Evolutionary conservation across 2,797 vertebrate genomes (phyloP).

Genomic region (Arctocebus calabarensis): DNA sequence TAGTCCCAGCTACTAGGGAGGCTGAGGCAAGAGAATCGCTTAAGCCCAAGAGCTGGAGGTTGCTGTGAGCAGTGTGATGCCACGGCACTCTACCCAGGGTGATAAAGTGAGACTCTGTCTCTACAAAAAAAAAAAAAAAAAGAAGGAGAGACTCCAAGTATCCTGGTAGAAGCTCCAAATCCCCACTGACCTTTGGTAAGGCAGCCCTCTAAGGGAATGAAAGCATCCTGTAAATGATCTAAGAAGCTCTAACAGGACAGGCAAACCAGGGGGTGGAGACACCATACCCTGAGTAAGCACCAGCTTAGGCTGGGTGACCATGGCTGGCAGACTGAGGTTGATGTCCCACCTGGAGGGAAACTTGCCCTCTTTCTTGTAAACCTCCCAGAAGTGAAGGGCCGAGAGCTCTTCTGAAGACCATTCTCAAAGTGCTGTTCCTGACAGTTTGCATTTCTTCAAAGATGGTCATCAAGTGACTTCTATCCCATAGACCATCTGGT

Average conservation of each 20-base stretch:
- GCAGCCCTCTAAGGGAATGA: not conserved
- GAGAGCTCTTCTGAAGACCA: not conserved
- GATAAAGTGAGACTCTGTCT: too few species aligned
- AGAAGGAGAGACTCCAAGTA: not conserved
- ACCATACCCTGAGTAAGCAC: not conserved
- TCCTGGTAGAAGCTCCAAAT: not conserved
- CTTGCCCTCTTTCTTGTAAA: not conserved
- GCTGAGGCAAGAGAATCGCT: too few species aligned
- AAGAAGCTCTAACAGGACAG: not conserved
- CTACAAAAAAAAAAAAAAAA: too few species aligned
- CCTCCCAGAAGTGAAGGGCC: not conserved
- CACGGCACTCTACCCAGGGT: too few species aligned
- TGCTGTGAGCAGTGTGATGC: too few species aligned
- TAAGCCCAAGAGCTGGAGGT: too few species aligned
- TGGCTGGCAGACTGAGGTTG: not conserved
- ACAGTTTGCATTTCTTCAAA: not conserved
- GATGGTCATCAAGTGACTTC: too few species aligned
- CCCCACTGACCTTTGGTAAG: not conserved
- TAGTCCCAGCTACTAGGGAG: too few species aligned
- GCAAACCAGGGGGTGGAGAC: not conserved
- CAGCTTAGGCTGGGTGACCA: not conserved
- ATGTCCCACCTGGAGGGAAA: not conserved
- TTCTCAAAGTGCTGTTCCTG: not conserved
- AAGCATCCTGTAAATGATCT: not conserved
- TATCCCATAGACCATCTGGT: too few species aligned